Evolutionary conservation across 2,888 invertebrate species (phyloP), one percentile per base, ranked within the genome.

Genomic region (Panopea generosa): DNA sequence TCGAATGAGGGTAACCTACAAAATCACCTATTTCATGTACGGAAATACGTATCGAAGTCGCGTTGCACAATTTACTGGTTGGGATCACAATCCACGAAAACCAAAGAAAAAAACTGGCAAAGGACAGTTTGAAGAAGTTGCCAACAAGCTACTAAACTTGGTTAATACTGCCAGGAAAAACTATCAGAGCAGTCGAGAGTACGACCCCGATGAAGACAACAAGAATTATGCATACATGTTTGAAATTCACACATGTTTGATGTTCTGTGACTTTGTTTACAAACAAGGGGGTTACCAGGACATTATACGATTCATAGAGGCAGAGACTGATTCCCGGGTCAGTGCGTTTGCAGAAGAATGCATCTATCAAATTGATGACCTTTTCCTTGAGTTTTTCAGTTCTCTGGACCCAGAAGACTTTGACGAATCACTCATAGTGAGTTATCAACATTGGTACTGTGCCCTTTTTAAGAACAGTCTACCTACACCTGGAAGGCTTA

Each of bases 1-100:
- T 59, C 82, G 82, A 22, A 67, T 68, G 26, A 61, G 59, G 29
- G 57, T 61, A 0, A 74, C 77, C 0, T 53, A 82, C 18, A 77
- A 67, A 49, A 78, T 81, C 22, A 71, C 81, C 3, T 81, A 82
- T 27, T 82, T 82, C 38, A 84, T 84, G 84, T 82, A 66, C 62
- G 84, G 77, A 11, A 79, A 69, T 49, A 68, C 80, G 27, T 74
- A 69, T 29, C 70, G 57, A 6, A 43, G 53, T 16, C 52, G 63
- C 24, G 56, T 84, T 43, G 33, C 50, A 0, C 68, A 70, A 33
- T 71, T 56, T 24, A 69, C 77, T 9, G 73, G 76, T 1, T 56
- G 66, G 66, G 33, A 47, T 26, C 59, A 26, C 16, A 69, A 65
- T 9, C 63, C 67, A 33, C 4, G 33, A 11, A 74, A 49, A 49